Percentiles rank a stretch among this genome's conserved stretches.
Evolutionary conservation across 2,797 vertebrate species (phyloP).

Genomic region (Odontamblyopus lacepedii): DNA sequence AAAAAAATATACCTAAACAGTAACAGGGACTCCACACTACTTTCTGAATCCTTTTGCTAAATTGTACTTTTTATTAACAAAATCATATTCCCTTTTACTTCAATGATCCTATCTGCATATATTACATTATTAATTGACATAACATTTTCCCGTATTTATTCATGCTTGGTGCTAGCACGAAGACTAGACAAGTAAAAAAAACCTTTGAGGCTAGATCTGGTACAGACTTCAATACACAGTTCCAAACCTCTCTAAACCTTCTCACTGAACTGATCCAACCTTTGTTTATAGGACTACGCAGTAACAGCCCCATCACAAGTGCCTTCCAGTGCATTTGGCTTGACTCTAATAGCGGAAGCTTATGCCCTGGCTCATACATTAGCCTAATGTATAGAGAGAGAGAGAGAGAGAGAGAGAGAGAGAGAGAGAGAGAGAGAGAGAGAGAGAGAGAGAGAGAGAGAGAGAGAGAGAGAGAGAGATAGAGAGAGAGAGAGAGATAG

Average conservation of each 20-base stretch:
- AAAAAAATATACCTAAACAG: too few species aligned
- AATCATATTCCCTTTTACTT: too few species aligned
- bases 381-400: constrained; percentile 66
- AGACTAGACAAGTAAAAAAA: too few species aligned
- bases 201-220: not conserved
- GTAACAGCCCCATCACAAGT: constrained; percentile 34
- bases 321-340: constrained; percentile 74
- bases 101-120: too few species aligned
- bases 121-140: too few species aligned
- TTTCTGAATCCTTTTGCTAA: too few species aligned
- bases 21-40: too few species aligned
- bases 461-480: constrained; percentile 36
- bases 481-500: constrained; percentile 29
- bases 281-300: constrained; percentile 20
- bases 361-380: constrained; percentile 63
- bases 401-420: constrained; percentile 27
- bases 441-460: constrained; percentile 41
- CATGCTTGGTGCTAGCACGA: too few species aligned
- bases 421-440: constrained; percentile 43
- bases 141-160: too few species aligned
- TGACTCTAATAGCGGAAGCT: constrained; percentile 65
- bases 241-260: constrained; percentile 34
- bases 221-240: constrained; percentile 16
- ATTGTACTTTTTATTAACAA: too few species aligned
- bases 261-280: constrained; percentile 37